These are phyloP conservation scores for Drosophila basisetae DNA, from an alignment of 2,888 invertebrate species.

Conservation along the genomic window DNA sequence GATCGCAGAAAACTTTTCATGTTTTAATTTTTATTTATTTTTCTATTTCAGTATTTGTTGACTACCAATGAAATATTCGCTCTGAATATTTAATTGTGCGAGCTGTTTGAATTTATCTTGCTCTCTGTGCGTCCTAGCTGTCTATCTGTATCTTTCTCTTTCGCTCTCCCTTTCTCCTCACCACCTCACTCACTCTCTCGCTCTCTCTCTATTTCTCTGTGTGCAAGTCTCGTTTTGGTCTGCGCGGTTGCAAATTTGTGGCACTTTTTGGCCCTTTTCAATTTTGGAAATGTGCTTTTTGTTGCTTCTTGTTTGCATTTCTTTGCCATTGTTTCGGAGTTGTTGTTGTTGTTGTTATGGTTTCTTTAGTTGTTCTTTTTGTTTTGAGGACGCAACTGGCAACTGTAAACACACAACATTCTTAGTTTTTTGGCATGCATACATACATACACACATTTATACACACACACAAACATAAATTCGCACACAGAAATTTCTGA, in stretches of 20 bases:
- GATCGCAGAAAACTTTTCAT: slow-evolving; percentile 36
- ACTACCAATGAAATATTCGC: slow-evolving; percentile 66
- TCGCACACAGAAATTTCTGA: slow-evolving; percentile 22
- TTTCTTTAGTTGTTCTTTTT: slow-evolving; percentile 20
- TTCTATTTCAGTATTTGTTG: slow-evolving; percentile 36
- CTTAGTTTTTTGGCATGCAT: slow-evolving; percentile 29
- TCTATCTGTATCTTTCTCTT: not conserved
- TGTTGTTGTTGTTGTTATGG: slow-evolving; percentile 21
- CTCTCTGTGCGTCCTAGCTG: slow-evolving; percentile 1
- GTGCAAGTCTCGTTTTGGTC: slow-evolving; percentile 48
- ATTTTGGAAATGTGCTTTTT: slow-evolving; percentile 73
- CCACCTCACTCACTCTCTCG: not conserved
- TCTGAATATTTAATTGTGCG: slow-evolving; percentile 78
- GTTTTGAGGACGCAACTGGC: slow-evolving; percentile 39
- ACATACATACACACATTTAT: not conserved
- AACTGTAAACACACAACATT: slow-evolving; percentile 54
- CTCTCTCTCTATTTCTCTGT: not conserved
- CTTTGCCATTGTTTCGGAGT: slow-evolving; percentile 41
- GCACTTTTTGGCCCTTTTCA: slow-evolving; percentile 63
- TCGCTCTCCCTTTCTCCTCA: not conserved
- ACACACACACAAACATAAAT: not conserved
- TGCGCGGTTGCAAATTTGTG: slow-evolving; percentile 70
- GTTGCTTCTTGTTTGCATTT: slow-evolving; percentile 61
- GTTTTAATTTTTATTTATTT: slow-evolving; percentile 32
- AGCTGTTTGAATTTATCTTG: slow-evolving; percentile 40